Base-by-base conservation (phyloP, 2,888 invertebrate species). In the Cotesia congregata region DNA sequence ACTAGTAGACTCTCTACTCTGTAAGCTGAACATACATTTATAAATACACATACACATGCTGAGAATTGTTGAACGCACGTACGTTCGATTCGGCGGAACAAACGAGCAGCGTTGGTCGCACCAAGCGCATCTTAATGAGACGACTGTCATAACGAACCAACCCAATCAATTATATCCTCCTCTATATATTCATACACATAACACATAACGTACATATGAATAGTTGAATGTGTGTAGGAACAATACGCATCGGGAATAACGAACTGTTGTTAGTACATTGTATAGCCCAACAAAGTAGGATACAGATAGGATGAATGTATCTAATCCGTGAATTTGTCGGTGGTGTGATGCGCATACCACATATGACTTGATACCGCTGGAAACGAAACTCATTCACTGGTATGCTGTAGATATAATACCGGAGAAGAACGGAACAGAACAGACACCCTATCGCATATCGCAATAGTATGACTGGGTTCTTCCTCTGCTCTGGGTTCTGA, bases 111-210 rank as follows among this genome's bases (percentile, higher is more conserved):
- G 85, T 81, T 81, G 81, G 81, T 82, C 83, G 83, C 80, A 82
- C 82, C 80, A 81, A 76, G 82, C 85, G 87, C 86, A 87, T 87
- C 87, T 86, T 87, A 86, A 88, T 86, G 88, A 88, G 87, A 85
- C 85, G 84, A 79, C 85, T 86, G 87, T 86, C 87, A 87, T 87
- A 88, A 88, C 87, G 87, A 88, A 85, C 86, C 85, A 81, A 83
- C 82, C 87, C 86, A 86, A 88, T 88, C 87, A 86, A 88, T 87
- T 87, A 86, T 85, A 85, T 82, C 71, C 40, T 64, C 6, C 59
- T 17, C 38, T 60, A 20, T 7, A 15, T 67, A n/a, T 60, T n/a
- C 9, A 17, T 39, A 40, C 41, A 64, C 69, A 50, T 41, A 67
- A 62, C 60, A 9, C 38, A 72, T 60, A 69, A 30, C 30, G 30